Evolutionary conservation across 2,888 invertebrate genomes (phyloP), one percentile per base, ranked within the genome.

Genomic region (Agrotis clavis): DNA sequence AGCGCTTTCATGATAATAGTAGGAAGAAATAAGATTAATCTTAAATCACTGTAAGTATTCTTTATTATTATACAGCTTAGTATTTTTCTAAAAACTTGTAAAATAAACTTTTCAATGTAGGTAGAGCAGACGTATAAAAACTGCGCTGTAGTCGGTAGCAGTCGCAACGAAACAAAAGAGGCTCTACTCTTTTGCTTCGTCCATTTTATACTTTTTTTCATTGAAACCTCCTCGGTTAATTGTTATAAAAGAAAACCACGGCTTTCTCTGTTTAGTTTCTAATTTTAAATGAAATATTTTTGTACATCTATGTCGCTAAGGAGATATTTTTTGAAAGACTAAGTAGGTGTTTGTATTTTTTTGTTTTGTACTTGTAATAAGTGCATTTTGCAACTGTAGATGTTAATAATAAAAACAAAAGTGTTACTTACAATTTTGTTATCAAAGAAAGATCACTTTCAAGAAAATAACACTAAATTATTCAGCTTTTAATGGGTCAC

Each of bases 241-340:
- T 83, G 82, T 76, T 71, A 67, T 67, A 83, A 84, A 83, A 85
- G 85, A 82, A 85, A 83, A 85, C 61, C 73, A 50, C 53, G 50
- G 76, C 85, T 85, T 85, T 85, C 84, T 74, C 76, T 76, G 74
- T 71, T 76, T 51, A 80, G 82, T 85, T 84, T 85, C 86, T 85
- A 85, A 85, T 84, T 84, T 80, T 68, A 82, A 80, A 77, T 77
- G 72, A 79, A 77, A 79, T 82, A 82, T 80, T 79, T 84, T 63
- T 65, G 65, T 81, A 59, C 72, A 50, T 30, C 30, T 57, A 53
- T 70, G 70, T 72, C 71, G 61, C 78, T 76, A 81, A 18, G 66
- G 64, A 70, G 69, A 77, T 60, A 79, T 79, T 81, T 67, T 19
- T 3, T n/a, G 48, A 80, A 62, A 69, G 4, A 63, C 47, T 19